Base-by-base conservation (phyloP, 2,113 vertebrate genomes). In the Notothenia coriiceps region DNA sequence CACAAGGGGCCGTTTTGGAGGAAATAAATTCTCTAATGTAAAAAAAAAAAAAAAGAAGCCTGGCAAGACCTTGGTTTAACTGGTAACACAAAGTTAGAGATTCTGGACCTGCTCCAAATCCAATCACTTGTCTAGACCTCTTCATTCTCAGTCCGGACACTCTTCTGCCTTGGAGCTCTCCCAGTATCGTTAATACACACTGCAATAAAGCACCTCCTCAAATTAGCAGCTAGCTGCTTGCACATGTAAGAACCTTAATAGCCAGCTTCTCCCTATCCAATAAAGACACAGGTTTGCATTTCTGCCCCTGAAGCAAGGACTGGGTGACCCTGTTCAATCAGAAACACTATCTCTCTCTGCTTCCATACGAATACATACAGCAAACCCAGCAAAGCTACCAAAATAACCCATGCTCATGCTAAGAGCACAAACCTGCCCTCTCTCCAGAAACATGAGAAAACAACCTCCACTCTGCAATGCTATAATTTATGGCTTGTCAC, bases 321-420 rank as follows among this genome's bases (percentile, higher is more conserved):
- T 65, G 81, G 64, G 76, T 75, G 84, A 90, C 85, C 82, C 81
- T 72, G 67, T 81, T 67, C 1, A 50, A 80, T 72, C 56, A 70
- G 88, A 80, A 78, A 80, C 72, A 52, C 83, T 80, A 80, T 82
- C 79, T 77, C 76, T n/a, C 71, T 29, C 2, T 49, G 62, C 72
- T 73, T 84, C 69, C 80, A 79, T 83, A 84, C 78, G 81, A 60
- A 68, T 11, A 83, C 75, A 57, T 64, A 68, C 75, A 83, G 88
- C 89, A 69, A 81, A 76, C 68, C 74, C 70, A 82, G 67, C 74
- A 80, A 70, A 57, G 78, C 59, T 65, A 71, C 83, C 55, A 76
- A 91, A 91, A 92, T 88, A 92, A 80, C 86, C 56, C 47, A 9
- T 29, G 55, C 67, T 12, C 50, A 17, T 2, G 43, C 52, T 70